Percentiles rank a stretch among this genome's conserved stretches.
phyloP scores from a whole-genome alignment of 53 echinoderm and acorn worm genomes.

The Arbacia lixula region DNA sequence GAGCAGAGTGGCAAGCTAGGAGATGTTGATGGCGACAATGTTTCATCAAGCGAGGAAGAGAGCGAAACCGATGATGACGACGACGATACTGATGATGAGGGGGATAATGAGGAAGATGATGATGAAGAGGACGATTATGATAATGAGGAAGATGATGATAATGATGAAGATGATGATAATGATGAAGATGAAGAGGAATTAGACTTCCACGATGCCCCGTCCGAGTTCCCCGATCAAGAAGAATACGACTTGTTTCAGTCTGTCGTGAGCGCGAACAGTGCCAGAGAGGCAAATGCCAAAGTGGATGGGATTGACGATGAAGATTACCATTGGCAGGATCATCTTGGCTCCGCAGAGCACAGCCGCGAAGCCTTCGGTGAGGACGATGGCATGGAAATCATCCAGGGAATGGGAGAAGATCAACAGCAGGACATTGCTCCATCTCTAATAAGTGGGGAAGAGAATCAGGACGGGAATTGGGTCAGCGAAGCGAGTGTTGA shows the following conservation, averaged over 20 bases:
- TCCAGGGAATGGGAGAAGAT: neutral
- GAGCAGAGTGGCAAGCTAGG: too few species aligned
- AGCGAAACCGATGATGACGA: neutral
- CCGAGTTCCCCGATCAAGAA: neutral
- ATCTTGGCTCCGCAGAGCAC: neutral
- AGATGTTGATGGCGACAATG: too few species aligned
- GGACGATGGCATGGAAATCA: neutral
- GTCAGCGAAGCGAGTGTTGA: neutral
- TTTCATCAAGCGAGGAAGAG: neutral
- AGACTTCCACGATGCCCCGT: conserved; percentile 12
- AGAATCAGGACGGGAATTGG: neutral
- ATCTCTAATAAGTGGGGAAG: neutral
- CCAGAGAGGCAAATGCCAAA: neutral
- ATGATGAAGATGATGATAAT: neutral
- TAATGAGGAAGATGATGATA: neutral
- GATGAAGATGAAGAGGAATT: neutral
- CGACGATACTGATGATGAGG: neutral
- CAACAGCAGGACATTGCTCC: too few species aligned
- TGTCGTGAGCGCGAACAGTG: neutral
- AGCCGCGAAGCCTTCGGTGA: too few species aligned
- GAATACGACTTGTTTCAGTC: neutral
- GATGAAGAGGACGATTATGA: neutral
- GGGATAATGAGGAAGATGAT: neutral
- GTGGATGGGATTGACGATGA: conserved; percentile 32
- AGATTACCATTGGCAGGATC: conserved; percentile 40